Evolutionary conservation across 2,888 invertebrate species (phyloP).

Genomic region (Eupithecia inturbata): DNA sequence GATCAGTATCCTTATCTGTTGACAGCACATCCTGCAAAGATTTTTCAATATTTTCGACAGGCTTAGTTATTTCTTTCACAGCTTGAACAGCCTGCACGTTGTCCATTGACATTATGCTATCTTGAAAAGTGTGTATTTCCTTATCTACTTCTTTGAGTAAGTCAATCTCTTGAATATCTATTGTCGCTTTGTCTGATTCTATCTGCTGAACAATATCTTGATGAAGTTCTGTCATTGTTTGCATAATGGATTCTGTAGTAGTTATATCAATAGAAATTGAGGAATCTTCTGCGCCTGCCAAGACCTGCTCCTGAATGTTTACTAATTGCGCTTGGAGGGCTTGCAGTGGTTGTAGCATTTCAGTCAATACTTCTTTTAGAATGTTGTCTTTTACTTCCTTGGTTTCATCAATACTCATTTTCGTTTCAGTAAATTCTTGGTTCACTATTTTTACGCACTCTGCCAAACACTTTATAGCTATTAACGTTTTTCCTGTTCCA

Average conservation of each 20-base stretch:
- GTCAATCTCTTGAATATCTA: conserved; percentile 59
- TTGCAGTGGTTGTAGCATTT: conserved; percentile 68
- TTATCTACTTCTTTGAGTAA: conserved; percentile 67
- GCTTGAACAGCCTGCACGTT: conserved; percentile 49
- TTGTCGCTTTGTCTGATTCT: conserved; percentile 49
- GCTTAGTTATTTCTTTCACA: conserved; percentile 58
- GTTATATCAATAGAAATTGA: conserved; percentile 62
- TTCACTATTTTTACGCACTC: conserved; percentile 67
- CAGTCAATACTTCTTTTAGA: conserved; percentile 58
- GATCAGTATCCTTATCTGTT: conserved; percentile 48
- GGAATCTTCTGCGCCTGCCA: conserved; percentile 60
- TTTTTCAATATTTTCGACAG: conserved; percentile 64
- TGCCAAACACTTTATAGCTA: conserved; percentile 68
- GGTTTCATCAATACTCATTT: conserved; percentile 45
- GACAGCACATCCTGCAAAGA: conserved; percentile 56
- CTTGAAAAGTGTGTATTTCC: conserved; percentile 67
- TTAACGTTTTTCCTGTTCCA: conserved; percentile 64
- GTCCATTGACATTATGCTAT: conserved; percentile 66
- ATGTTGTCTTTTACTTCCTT: conserved; percentile 42
- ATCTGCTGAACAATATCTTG: conserved; percentile 67
- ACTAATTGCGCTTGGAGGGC: conserved; percentile 64
- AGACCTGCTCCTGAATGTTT: conserved; percentile 65
- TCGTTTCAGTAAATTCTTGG: conserved; percentile 47
- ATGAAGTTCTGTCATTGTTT: conserved; percentile 68
- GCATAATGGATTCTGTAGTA: conserved; percentile 67